Evolutionary conservation across 2,888 invertebrate species (phyloP), one percentile per base, ranked within the genome.

Genomic region (Eilema caniola): DNA sequence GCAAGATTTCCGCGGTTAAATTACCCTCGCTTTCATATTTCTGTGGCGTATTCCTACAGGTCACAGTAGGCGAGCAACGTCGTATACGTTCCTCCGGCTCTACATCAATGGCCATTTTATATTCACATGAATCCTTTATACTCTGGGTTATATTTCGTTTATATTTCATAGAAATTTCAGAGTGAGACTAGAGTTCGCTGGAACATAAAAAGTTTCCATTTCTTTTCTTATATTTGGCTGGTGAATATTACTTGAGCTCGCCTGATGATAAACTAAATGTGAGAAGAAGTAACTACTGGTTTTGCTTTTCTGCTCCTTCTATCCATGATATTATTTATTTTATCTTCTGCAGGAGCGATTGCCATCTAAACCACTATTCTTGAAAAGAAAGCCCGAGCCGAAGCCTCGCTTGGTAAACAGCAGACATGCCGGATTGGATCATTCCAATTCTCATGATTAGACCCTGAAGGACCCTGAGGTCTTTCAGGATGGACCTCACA

Each of bases 1-100:
- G 79, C 83, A 84, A 85, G 85, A 84, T 86, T 88, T 87, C 86
- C 81, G 83, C 77, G 82, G 85, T 83, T 85, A 83, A 81, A 83
- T 85, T 85, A 83, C 77, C 79, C 77, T 57, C 70, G 75, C 76
- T 78, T 81, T 81, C 70, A 82, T 67, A 66, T 77, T 81, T 75
- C 73, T 75, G 69, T 64, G 23, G 60, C 69, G 70, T 76, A 77
- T 73, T 77, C 80, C 79, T 71, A 47, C 70, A 77, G 72, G 69
- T 73, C 70, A 79, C 72, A 62, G 69, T 73, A 66, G 77, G 72
- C 69, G 66, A 66, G 69, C 71, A 74, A 74, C 66, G 70, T 72
- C 72, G 72, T 71, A 75, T 81, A 74, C 70, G 63, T 74, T 79
- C 74, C 69, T 66, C 72, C 71, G 65, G 67, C 70, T 70, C 71